Evolutionary conservation across 2,113 vertebrate species (phyloP), one percentile per base, ranked within the genome.

Genomic region (Hippopotamus amphibius): DNA sequence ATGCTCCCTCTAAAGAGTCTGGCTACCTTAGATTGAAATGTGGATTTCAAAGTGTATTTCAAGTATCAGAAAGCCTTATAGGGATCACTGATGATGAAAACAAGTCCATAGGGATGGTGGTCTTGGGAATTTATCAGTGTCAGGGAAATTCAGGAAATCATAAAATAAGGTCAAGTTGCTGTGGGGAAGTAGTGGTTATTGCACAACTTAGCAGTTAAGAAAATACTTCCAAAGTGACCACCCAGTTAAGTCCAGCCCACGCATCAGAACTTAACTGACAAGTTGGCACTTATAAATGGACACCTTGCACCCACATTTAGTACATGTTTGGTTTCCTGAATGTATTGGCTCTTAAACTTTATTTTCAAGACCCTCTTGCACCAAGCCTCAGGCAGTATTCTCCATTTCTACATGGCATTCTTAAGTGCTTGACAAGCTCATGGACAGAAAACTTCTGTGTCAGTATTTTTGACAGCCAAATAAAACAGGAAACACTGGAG

Each of bases 1-100:
- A 7, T 66, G 4, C 46, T 96, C 5, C 24, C 5, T 94, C 7
- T 43, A 66, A 97, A 83, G 0, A 88, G 11, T 93, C 93, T 94
- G 43, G 19, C 48, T 96, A 72, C 68, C 77, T 85, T 57, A 16
- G 8, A 96, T 95, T 98, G 86, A 96, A 96, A 96, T 74, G 28
- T 59, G 76, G 43, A 61, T 95, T 97, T 93, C 89, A 65, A 95
- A 97, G 79, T 90, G 8, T 95, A 95, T 81, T 97, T 95, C 41
- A 90, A 66, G 93, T 97, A 79, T n/a, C 26, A 97, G n/a, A 96
- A 92, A 97, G 16, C 65, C 9, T 81, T 48, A 59, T 61, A 89
- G 77, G 94, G 17, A 93, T 98, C 89, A 96, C 30, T 91, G 84
- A 92, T 69, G 41, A 95, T 97, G 93, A 86, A 91, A 79, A 4